Conservation (phyloP, 2,113 vertebrate species). For the Chaetura pelagica region DNA sequence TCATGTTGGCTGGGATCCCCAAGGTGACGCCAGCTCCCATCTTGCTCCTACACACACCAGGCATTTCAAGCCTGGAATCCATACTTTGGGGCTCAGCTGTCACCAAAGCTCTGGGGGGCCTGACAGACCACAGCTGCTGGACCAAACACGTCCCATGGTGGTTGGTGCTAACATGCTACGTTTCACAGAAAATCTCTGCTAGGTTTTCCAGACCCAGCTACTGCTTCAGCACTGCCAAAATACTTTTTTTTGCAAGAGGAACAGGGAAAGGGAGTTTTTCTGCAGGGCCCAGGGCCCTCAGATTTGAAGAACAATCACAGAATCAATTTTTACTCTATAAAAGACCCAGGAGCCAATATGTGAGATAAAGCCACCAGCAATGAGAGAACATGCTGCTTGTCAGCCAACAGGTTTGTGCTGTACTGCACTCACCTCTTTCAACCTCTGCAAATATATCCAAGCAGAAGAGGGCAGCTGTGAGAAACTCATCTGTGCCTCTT, state of each 20-base stretch:
- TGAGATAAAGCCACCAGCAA: not conserved
- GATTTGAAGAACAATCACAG: not conserved
- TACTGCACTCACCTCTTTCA: not conserved
- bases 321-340: not conserved
- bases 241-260: not conserved
- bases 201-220: not conserved
- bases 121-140: not conserved
- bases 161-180: not conserved
- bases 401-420: not conserved
- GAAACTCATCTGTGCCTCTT: not conserved
- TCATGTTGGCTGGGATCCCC: not conserved
- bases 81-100: not conserved
- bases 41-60: not conserved
- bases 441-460: not conserved
- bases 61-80: not conserved
- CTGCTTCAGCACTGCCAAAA: not conserved
- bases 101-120: not conserved
- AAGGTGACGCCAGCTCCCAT: not conserved
- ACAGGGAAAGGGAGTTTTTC: not conserved
- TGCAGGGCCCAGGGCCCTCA: accelerated
- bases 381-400: not conserved
- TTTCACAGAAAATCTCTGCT: not conserved
- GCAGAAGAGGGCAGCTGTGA: not conserved
- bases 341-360: not conserved
- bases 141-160: not conserved